Evolutionary conservation across 2,797 vertebrate genomes (phyloP), one percentile per base, ranked within the genome.

Genomic region (Hyperoplus lanceolatus): DNA sequence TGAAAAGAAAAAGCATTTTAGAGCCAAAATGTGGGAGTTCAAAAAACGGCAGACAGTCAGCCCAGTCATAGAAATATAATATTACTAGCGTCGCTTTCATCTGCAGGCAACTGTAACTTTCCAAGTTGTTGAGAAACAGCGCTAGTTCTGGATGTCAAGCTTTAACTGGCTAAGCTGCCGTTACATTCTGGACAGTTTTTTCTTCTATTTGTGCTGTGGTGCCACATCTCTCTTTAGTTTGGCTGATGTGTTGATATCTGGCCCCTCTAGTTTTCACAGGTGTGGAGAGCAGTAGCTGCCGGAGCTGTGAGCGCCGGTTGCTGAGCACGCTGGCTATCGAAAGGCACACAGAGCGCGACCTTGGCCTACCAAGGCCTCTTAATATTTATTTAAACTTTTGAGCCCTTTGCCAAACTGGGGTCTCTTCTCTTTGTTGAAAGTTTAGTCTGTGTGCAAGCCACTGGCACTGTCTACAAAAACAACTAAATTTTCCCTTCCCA

Each of bases 371-470:
- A 77, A 11, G 2, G 59, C 68, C 21, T 51, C 77, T 80, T 60
- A 29, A 29, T 88, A 56, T 93, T 93, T 92, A 77, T 90, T 90
- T 91, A 92, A 93, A 93, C 84, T 77, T 50, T 75, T 51, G 29
- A 72, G 79, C 76, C 70, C 69, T 75, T 74, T 65, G 64, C 54
- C 73, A 87, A 85, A 89, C 69, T 57, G 59, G 81, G 76, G 69
- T 85, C 82, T 82, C 80, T 84, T 53, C 55, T 83, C 62, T 74
- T 82, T 84, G 89, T 81, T 88, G 59, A 81, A 81, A 85, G 91
- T 92, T 93, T 91, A 93, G 90, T 94, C 90, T 93, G 86, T 60
- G 79, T 71, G 77, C 79, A 84, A 73, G 66, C 73, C 75, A 77
- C 84, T 85, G 86, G 75, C 86, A 85, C 68, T 9, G 71, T 82